Percentiles rank a stretch among this genome's conserved stretches.
These are phyloP conservation scores for Ormyrus thymus DNA, from an alignment of 2,888 invertebrate genomes.

Conservation along the genomic window DNA sequence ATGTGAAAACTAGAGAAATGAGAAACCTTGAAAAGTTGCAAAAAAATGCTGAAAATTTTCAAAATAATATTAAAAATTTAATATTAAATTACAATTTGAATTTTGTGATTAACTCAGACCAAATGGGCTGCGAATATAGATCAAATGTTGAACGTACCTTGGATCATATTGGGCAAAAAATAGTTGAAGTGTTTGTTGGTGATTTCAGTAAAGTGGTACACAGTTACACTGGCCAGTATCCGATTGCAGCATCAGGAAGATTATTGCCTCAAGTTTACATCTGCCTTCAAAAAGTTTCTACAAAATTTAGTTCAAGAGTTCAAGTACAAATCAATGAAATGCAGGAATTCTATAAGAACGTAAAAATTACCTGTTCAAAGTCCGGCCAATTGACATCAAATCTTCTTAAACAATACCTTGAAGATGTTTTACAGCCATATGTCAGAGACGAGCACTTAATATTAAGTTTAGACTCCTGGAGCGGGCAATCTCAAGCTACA, in stretches of 20 bases:
- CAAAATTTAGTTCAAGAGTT: constrained; percentile 54
- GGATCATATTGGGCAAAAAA: neutral
- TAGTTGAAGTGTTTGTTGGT: constrained; percentile 5
- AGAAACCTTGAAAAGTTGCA: too few species aligned
- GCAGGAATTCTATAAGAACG: constrained; percentile 46
- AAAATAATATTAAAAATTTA: constrained; percentile 22
- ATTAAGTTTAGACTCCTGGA: constrained; percentile 18
- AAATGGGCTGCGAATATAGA: constrained; percentile 54
- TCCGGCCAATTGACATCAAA: constrained; percentile 56
- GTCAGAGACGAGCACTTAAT: constrained; percentile 20
- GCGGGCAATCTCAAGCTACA: constrained; percentile 13
- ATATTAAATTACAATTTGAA: constrained; percentile 51
- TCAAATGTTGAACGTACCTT: constrained; percentile 18
- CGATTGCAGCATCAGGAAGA: constrained; percentile 46
- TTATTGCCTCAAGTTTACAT: constrained; percentile 41
- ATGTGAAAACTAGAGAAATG: too few species aligned
- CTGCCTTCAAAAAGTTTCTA: constrained; percentile 47
- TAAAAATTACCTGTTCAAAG: constrained; percentile 53
- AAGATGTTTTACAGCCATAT: constrained; percentile 9
- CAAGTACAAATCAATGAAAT: constrained; percentile 53
- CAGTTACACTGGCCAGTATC: constrained; percentile 53
- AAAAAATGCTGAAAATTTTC: constrained; percentile 37
- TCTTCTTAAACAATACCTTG: constrained; percentile 2
- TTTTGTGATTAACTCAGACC: constrained; percentile 56
- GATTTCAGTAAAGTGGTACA: constrained; percentile 50